phyloP scores from a whole-genome alignment of 2,113 vertebrate species.

The Poeciliopsis retropinna region DNA sequence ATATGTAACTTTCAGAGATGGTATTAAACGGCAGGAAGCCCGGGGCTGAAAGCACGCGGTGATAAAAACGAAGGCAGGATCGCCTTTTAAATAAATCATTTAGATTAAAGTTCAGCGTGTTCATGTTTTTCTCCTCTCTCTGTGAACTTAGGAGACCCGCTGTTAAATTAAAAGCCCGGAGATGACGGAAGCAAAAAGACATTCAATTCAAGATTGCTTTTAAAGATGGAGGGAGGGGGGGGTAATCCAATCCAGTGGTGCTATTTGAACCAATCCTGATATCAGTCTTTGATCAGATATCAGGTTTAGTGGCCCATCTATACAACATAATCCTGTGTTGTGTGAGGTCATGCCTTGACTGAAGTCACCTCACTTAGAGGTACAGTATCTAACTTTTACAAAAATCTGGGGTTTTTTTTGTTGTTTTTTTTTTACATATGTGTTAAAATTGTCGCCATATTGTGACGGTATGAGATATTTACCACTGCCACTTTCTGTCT shows the following conservation, averaged over 20 bases:
- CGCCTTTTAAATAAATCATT: conserved; percentile 59
- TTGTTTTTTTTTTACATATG: too few relatives aligned
- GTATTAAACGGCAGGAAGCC: conserved; percentile 58
- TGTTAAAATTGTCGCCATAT: too few relatives aligned
- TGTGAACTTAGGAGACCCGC: not conserved
- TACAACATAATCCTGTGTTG: not conserved
- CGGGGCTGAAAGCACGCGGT: conserved; percentile 32
- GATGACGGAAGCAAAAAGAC: conserved; percentile 23
- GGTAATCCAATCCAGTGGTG: not conserved
- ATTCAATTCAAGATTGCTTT: conserved; percentile 3
- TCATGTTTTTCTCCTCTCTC: conserved; percentile 4
- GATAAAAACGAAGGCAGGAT: conserved; percentile 36
- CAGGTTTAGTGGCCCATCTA: not conserved
- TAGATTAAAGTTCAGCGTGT: conserved; percentile 36
- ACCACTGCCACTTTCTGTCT: conserved; percentile 11
- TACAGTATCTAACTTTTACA: too few relatives aligned
- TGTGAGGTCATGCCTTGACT: not conserved
- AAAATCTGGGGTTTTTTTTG: too few relatives aligned
- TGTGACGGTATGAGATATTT: not conserved
- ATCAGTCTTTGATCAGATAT: not conserved
- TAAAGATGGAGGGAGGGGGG: not conserved
- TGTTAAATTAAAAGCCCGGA: conserved; percentile 37
- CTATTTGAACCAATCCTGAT: not conserved
- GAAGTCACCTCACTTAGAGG: not conserved
- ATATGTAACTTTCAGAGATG: conserved; percentile 62